Percentiles rank a stretch among this genome's conserved stretches.
Conservation (phyloP, 2,888 invertebrate genomes). For the Mythimna albipuncta region DNA sequence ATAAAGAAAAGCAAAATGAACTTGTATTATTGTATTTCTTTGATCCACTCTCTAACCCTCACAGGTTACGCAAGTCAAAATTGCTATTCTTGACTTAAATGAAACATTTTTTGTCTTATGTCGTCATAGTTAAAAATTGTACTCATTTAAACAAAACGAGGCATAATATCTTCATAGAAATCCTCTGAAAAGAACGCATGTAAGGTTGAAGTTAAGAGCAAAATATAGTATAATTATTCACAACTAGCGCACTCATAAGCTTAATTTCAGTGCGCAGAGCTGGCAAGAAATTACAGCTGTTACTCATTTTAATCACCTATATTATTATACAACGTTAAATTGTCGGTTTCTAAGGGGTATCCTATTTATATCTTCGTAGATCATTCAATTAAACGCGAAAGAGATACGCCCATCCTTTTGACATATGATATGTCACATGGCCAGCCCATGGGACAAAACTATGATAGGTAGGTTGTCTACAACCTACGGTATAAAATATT, state of each 20-base stretch:
- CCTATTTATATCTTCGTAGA: slow-evolving; percentile 12
- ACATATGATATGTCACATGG: slow-evolving; percentile 29
- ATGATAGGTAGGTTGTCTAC: background rate
- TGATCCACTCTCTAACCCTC: too few relatives aligned
- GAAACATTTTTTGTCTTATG: too few relatives aligned
- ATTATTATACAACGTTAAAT: slow-evolving; percentile 37
- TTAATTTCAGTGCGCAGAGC: slow-evolving; percentile 52
- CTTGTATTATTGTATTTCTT: background rate
- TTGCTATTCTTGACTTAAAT: too few relatives aligned
- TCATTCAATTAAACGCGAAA: slow-evolving; percentile 41
- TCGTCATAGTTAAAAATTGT: background rate
- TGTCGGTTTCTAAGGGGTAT: slow-evolving; percentile 13
- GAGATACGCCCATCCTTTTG: slow-evolving; percentile 14
- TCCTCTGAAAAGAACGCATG: slow-evolving; percentile 23
- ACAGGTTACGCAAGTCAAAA: too few relatives aligned
- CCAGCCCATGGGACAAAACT: background rate
- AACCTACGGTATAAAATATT: background rate
- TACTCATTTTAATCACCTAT: slow-evolving; percentile 49
- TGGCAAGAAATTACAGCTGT: slow-evolving; percentile 52
- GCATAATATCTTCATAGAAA: slow-evolving; percentile 6
- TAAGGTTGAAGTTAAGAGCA: slow-evolving; percentile 29
- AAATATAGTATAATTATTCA: slow-evolving; percentile 51
- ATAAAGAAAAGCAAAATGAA: too few relatives aligned
- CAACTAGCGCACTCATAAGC: slow-evolving; percentile 53
- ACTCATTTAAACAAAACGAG: background rate